Evolutionary conservation across 2,797 vertebrate species (phyloP), one percentile per base, ranked within the genome.

Genomic region (Dryobates pubescens): DNA sequence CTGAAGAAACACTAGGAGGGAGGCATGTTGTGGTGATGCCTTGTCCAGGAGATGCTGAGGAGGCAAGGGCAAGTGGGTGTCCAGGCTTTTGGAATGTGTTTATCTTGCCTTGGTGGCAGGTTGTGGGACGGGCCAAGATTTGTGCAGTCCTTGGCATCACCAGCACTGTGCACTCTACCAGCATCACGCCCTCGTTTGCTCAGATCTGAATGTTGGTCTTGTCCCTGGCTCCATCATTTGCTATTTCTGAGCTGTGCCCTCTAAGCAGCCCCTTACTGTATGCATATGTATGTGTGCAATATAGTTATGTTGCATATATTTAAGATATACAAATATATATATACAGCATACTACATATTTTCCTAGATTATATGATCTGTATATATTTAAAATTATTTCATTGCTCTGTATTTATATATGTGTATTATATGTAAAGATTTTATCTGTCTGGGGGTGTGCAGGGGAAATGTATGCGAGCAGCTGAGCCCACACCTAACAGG

Each of bases 391-490:
- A 15, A 23, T 62, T 61, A 16, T 53, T 56, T n/a, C 32, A 9
- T n/a, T 65, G 2, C 6, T 23, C 9, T 36, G 4, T 69, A 15
- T 59, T 70, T 86, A 23, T 73, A 29, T 49, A 32, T 56, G 17
- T 64, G 4, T 72, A 7, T 47, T 17, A 12, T 8, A 14, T 24
- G 59, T 23, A 38, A 38, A 38, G 38, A 38, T 38, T 38, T 38
- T 59, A 68, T 64, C 41, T 73, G 18, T 69, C 85, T 12, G 63
- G 26, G 57, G 67, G 73, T 10, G 63, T 75, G 53, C 34, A 59
- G 45, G 38, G 68, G 80, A 82, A 82, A 43, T 76, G 45, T 32
- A 68, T 86, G 56, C 54, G 90, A 90, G 84, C 93, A 94, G 93
- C 93, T 93, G 92, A 79, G 86, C 64, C 68, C 68, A 10, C 69